Conservation (phyloP, 2,888 invertebrate species). For the Thereva nobilitata region DNA sequence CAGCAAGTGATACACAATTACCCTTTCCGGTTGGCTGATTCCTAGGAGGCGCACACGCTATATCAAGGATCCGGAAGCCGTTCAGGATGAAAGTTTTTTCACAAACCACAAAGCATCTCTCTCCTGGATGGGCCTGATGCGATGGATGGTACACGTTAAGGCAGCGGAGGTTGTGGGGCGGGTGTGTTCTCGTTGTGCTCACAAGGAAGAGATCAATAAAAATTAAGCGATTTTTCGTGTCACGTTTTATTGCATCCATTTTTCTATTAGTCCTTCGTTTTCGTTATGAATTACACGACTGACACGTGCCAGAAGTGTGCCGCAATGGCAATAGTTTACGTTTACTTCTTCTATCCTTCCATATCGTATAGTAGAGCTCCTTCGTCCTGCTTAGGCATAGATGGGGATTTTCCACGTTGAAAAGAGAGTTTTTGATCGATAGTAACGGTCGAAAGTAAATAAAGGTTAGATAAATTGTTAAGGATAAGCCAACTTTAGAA, state of each 20-base stretch:
- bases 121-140: no score
- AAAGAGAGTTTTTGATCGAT: no score
- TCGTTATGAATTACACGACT: constrained; percentile 38
- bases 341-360: no score
- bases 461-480: no score
- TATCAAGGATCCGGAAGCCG: constrained; percentile 14
- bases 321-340: constrained; percentile 26
- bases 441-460: no score
- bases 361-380: no score
- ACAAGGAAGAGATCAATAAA: constrained; percentile 37
- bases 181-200: constrained; percentile 1
- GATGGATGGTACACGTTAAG: no score
- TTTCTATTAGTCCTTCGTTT: constrained; percentile 39
- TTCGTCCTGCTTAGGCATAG: no score
- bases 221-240: constrained; percentile 44
- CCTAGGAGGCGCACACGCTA: not conserved
- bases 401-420: no score
- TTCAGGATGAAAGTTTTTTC: constrained; percentile 19
- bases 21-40: constrained; percentile 40
- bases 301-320: constrained; percentile 41
- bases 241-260: constrained; percentile 43
- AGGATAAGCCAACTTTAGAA: no score
- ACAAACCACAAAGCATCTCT: constrained; percentile 27
- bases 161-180: not conserved
- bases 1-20: constrained; percentile 39